Evolutionary conservation across 64 coral and sea anemone species (phyloP), one percentile per base, ranked within the genome.

Genomic region (Acropora tenuis): DNA sequence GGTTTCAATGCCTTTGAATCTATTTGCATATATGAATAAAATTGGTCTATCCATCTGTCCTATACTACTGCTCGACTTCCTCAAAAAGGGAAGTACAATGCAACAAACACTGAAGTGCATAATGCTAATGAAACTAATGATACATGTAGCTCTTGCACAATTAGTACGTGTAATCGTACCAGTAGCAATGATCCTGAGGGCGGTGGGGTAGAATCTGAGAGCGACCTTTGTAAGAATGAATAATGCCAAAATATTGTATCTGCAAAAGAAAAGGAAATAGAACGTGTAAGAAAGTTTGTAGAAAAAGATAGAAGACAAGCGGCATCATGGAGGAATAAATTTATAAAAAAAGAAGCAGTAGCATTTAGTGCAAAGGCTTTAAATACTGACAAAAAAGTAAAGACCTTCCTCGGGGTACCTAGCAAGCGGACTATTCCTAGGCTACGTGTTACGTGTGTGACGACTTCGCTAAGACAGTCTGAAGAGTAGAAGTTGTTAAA

Each of bases 301-400:
- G 83, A 86, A 86, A 85, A 85, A 40, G 82, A 57, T 30, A 30
- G 83, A 69, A 86, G 58, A 43, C 65, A 86, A 86, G 63, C 65
- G 71, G 83, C 83, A 86, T 71, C 74, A 18, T 30, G 30, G 84
- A 87, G 84, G 59, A 87, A 86, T 47, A 86, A 86, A 86, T 86
- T 71, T 86, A 66, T 86, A 86, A 72, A 86, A 43, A 86, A 86
- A 61, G 49, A 86, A 72, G 20, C 65, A 66, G 17, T 43, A 72
- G 71, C 47, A 50, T 87, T 87, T 87, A 50, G 66, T 73, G 43
- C 6, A 87, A 73, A 87, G 53, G 30, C 52, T 87, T 87, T 87
- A 73, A 87, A 87, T 73, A 87, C 84, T 87, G 84, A 87, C 84
- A 86, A 87, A 75, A 87, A 87, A 87, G 49, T 87, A 30, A 74